phyloP scores from a whole-genome alignment of 2,888 invertebrate species.

The Ctena decussata region DNA sequence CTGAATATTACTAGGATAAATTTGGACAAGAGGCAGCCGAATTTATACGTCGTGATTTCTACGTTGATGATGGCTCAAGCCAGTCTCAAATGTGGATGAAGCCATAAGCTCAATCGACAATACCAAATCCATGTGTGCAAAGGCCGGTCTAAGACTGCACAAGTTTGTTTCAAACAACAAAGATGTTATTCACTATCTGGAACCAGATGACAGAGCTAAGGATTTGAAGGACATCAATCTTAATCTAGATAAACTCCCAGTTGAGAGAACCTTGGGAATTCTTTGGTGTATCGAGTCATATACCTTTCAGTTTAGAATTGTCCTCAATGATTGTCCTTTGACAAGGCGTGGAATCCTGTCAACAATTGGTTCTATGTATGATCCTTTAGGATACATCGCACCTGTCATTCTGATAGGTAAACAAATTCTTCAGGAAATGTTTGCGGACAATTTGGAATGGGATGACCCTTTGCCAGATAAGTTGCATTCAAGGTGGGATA shows the following conservation, averaged over 20 bases:
- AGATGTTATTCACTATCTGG: conserved; percentile 36
- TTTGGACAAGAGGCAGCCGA: conserved; percentile 19
- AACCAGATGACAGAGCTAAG: conserved; percentile 37
- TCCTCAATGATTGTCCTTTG: conserved; percentile 35
- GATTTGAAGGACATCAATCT: background rate
- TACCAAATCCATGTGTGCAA: conserved; percentile 21
- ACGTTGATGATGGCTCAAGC: conserved; percentile 61
- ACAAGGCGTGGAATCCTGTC: conserved; percentile 44
- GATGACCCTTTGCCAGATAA: conserved; percentile 55
- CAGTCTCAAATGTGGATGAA: conserved; percentile 28
- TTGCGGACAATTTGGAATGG: conserved; percentile 50
- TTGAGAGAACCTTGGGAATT: conserved; percentile 61
- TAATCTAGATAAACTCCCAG: conserved; percentile 6
- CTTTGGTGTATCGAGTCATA: conserved; percentile 56
- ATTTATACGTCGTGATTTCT: conserved; percentile 48
- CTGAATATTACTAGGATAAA: conserved; percentile 14
- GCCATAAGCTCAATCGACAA: conserved; percentile 33
- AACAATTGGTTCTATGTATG: conserved; percentile 43
- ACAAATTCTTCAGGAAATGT: conserved; percentile 60
- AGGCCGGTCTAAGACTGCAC: conserved; percentile 46
- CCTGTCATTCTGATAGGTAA: conserved; percentile 54
- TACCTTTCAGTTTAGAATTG: conserved; percentile 43
- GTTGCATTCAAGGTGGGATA: conserved; percentile 42
- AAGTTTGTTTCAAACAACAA: conserved; percentile 54
- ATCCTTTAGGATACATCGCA: conserved; percentile 63